Evolutionary conservation across 2,113 vertebrate species (phyloP), one percentile per base, ranked within the genome.

Genomic region (Saccopteryx bilineata): DNA sequence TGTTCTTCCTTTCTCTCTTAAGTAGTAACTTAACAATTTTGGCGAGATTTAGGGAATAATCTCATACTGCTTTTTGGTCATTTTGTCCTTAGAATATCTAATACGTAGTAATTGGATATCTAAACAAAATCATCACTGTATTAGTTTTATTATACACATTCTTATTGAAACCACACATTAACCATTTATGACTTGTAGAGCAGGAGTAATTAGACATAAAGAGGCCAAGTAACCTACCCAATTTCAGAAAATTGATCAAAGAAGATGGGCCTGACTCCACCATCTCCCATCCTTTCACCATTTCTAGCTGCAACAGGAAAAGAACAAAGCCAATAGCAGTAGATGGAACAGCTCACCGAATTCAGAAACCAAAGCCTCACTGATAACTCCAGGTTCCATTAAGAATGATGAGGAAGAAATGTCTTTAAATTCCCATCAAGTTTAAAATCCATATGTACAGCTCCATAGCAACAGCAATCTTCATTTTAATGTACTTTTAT

Each of bases 401-500:
- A 89, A 79, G 65, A 92, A 86, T 72, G 54, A 93, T 71, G 46
- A 91, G 33, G 4, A 95, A 90, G 39, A 74, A 92, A 84, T 88
- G 31, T 12, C 81, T 96, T 96, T 90, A 97, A 88, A 85, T 96
- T 33, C 33, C 76, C 81, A 86, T 96, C 66, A 83, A 81, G 28
- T 93, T 96, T 93, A 82, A 94, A 92, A 97, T 96, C 95, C 90
- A n/a, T 89, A 94, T 89, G 93, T 50, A 96, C 71, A 95, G 72
- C 76, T 88, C 31, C 54, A 46, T 75, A 6, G 24, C 48, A 90
- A 89, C n/a, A 95, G 89, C 17, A 91, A 56, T 79, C 74, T 95
- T 91, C 39, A 65, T 96, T 95, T 95, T 96, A 80, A 96, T 97
- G 95, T 95, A 28, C 79, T 96, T 94, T 96, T 96, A 96, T 91